Conservation (phyloP, 2,888 invertebrate species). For the Pterostichus madidus region DNA sequence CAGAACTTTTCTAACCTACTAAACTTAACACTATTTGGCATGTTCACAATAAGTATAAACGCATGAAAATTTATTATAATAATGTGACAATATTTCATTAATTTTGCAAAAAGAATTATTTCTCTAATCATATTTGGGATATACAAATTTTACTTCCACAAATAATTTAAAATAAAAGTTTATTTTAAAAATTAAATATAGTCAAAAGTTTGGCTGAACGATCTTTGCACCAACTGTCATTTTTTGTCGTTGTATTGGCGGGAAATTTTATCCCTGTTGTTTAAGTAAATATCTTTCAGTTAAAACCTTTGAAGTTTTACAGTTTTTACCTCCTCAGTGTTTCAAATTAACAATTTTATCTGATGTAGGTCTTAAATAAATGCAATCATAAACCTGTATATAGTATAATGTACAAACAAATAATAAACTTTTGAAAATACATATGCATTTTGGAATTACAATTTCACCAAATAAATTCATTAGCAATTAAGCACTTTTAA, state of each 20-base stretch:
- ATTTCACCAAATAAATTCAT: too few relatives aligned
- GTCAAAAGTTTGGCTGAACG: background rate
- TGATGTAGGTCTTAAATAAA: too few relatives aligned
- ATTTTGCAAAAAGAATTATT: background rate
- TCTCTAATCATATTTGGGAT: background rate
- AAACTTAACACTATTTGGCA: background rate
- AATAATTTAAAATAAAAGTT: background rate
- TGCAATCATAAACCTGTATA: too few relatives aligned
- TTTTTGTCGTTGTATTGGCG: conserved; percentile 37
- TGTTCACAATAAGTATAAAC: conserved; percentile 21
- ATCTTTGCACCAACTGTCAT: background rate
- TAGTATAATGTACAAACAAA: too few relatives aligned
- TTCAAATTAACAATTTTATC: too few relatives aligned
- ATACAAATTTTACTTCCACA: background rate
- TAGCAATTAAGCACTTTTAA: too few relatives aligned
- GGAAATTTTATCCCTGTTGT: conserved; percentile 4
- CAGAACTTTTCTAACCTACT: conserved; percentile 11
- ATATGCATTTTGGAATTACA: too few relatives aligned
- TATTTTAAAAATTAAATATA: background rate
- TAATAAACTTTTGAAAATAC: too few relatives aligned
- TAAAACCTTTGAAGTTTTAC: too few relatives aligned
- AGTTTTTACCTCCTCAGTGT: too few relatives aligned
- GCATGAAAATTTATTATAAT: background rate
- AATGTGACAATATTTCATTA: background rate
- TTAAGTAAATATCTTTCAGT: background rate